Base-by-base conservation (phyloP, 1,140 invertebrate genomes). In the Thaumatotibia leucotreta region DNA sequence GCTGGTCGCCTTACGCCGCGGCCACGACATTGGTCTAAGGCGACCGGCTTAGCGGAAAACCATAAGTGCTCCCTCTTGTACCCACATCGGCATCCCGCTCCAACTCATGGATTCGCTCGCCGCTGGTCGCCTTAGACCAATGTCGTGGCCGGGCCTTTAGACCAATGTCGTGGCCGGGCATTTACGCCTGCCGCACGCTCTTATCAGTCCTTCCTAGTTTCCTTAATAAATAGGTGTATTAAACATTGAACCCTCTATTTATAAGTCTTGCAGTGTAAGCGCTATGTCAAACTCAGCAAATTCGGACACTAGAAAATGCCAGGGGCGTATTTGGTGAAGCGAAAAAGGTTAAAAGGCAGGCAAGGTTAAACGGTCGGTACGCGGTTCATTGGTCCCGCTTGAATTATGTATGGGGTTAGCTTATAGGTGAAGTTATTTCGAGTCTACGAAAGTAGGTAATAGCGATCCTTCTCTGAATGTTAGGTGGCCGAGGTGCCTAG, bases 401-500 rank as follows among this genome's bases (percentile, higher is more conserved):
- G 52, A 58, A 58, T 58, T 58, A 58, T 58, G 52, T 29, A 58
- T 58, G 52, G 52, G 22, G 50, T 54, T 54, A 54, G 50, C 50
- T 54, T 54, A 54, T 54, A 24, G 22, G 23, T 58, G n/a, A 58
- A 11, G 24, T 24, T 31, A 58, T 58, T 58, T 58, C n/a, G 10
- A n/a, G 24, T 31, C 27, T 58, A 27, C 23, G 23, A 2, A 17
- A n/a, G 14, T 4, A 5, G 35, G 4, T n/a, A 39, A 17, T 14
- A 45, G 14, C 35, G 6, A 20, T 45, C 1, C 20, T 45, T 45
- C 6, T 45, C n/a, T 45, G n/a, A 27, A 27, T 14, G 24, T 58
- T 27, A n/a, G 1, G 52, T 29, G 23, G n/a, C 10, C 3, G 1
- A n/a, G 24, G 3, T 58, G 24, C 20, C 17, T 45, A 20, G 2